Base-by-base conservation (phyloP, 64 coral and sea anemone species). In the Dendrophyllia cribrosa region DNA sequence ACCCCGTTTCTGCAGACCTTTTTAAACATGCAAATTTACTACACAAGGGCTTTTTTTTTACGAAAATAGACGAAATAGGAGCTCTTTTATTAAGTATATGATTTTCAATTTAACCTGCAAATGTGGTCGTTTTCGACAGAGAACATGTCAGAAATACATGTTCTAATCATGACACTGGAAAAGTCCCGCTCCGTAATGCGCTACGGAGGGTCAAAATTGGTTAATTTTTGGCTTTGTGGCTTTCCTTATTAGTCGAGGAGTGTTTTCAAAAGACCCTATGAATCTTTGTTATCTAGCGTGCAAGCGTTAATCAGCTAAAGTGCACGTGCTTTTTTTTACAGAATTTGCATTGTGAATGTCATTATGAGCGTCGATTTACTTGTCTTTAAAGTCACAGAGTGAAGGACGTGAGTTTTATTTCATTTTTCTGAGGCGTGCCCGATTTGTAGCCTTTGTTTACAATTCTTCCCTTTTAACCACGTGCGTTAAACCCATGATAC, bases 301-400 rank as follows among this genome's bases (percentile, higher is more conserved):
- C 75, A 90, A 87, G 74, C 65, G 79, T 91, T 88, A 90, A 88
- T 94, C 51, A 87, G 48, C 78, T 23, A 72, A 47, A 77, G 51
- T 96, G 55, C 95, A 97, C 92, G 95, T 97, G 95, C 51, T 94
- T 91, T 94, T 88, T 77, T 71, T 85, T 51, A 65, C 58, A 78
- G 83, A 97, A 97, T 79, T 94, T 89, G 59, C 82, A 97, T 97
- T 94, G 92, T 88, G 86, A 89, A 74, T 73, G 82, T 78, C 82
- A 94, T 93, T 94, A 97, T 83, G 21, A 59, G 68, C 52, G 10
- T n/a, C n/a, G 62, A 58, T 87, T 74, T 76, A 67, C 58, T 75
- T 97, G 95, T 90, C 90, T 76, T 50, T 87, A 79, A 91, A 87
- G 66, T 87, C 63, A 70, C 46, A 58, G 74, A 91, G 51, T 91